Conservation (phyloP, 2,888 invertebrate species). For the Linnaemya vulpina region DNA sequence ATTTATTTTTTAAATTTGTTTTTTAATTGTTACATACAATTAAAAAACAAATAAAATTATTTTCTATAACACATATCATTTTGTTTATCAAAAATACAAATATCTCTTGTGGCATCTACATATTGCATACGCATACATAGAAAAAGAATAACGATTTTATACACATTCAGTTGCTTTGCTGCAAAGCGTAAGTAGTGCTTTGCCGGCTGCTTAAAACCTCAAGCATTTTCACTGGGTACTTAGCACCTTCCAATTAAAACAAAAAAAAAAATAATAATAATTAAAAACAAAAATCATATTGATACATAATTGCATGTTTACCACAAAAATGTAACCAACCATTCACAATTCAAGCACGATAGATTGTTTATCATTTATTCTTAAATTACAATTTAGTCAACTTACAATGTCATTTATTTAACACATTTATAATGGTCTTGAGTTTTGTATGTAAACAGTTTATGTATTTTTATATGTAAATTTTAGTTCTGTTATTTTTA, state of each 20-base stretch:
- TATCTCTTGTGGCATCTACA: no score
- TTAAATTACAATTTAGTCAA: constrained; percentile 32
- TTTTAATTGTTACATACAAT: no score
- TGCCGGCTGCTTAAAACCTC: neutral
- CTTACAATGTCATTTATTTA: constrained; percentile 36
- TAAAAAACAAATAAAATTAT: no score
- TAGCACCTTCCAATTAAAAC: neutral
- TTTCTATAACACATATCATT: no score
- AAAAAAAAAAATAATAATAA: neutral
- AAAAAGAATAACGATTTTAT: neutral
- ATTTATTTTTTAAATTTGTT: no score
- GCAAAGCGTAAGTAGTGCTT: neutral
- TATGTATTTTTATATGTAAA: neutral
- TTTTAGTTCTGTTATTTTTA: neutral
- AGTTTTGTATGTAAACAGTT: neutral
- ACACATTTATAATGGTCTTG: constrained; percentile 14
- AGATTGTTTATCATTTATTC: constrained; percentile 28
- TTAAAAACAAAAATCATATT: constrained; percentile 2
- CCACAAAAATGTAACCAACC: constrained; percentile 46
- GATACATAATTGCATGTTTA: constrained; percentile 20
- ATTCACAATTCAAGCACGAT: constrained; percentile 14
- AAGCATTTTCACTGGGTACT: neutral
- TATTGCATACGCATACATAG: no score
- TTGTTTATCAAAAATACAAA: no score
- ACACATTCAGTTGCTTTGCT: neutral